These are phyloP conservation scores for Bombus huntii DNA, from an alignment of 1,140 invertebrate species.

Conservation along the genomic window DNA sequence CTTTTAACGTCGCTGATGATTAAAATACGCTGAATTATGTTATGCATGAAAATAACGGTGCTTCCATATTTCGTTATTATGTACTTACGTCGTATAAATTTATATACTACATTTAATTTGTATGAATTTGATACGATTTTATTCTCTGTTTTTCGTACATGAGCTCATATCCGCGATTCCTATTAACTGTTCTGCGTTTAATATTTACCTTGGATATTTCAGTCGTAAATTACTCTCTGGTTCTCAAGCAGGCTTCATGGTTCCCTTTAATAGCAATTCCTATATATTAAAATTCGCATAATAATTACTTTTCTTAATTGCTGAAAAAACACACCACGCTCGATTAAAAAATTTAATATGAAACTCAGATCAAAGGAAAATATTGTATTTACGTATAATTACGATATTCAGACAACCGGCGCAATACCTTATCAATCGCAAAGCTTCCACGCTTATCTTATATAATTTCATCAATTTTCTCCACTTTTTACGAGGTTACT, in stretches of 20 bases:
- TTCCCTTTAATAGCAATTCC: neutral
- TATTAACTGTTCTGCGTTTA: neutral
- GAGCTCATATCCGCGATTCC: neutral
- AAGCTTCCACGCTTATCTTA: too few relatives aligned
- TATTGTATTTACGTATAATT: too few relatives aligned
- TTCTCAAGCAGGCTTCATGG: neutral
- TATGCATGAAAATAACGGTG: neutral
- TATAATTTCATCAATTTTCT: too few relatives aligned
- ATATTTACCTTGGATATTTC: neutral
- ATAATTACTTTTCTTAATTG: neutral
- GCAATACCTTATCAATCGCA: too few relatives aligned
- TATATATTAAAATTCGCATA: neutral
- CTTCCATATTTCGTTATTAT: neutral
- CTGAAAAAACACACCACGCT: too few relatives aligned
- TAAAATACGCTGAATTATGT: conserved; percentile 1
- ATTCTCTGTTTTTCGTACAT: neutral
- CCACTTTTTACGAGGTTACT: too few relatives aligned
- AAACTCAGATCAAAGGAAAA: too few relatives aligned
- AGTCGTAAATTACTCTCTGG: neutral
- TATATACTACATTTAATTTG: neutral
- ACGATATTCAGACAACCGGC: too few relatives aligned
- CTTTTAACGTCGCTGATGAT: neutral
- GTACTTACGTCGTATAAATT: too few relatives aligned
- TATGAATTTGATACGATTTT: neutral
- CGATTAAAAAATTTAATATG: too few relatives aligned